Evolutionary conservation across 2,888 invertebrate genomes (phyloP), one percentile per base, ranked within the genome.

Genomic region (Temnothorax ravouxi): DNA sequence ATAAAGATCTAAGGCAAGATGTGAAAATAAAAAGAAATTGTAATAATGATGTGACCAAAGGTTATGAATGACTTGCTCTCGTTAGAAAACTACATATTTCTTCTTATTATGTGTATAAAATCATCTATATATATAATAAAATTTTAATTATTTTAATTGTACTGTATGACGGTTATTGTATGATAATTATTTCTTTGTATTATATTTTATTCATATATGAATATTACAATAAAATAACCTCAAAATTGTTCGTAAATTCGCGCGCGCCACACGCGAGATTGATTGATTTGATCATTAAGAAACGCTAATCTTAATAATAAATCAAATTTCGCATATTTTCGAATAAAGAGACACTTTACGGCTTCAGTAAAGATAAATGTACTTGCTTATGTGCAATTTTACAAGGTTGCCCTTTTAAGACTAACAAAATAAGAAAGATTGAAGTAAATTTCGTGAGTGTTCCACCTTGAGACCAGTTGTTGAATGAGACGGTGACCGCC

Each of bases 391-490:
- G n/a, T 29, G 0, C 13, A 47, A 34, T 61, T 18, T 3, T 11
- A n/a, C 15, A 44, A 47, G 15, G 11, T 76, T 8, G 34, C 21
- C 72, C 34, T 81, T 80, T 52, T 44, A 18, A n/a, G 6, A n/a
- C 2, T 25, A 75, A 82, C 34, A 34, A 34, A 34, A 4, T 34
- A 34, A 34, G 25, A 66, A 50, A 62, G 2, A 0, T 29, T 15
- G 5, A 21, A 34, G 21, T 64, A 44, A 18, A 18, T 29, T 29
- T 71, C 75, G 41, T 56, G 52, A 87, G 69, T 88, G 83, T 74
- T 85, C 86, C 86, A 89, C 88, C 88, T 89, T 90, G 91, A 91
- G 84, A 86, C 77, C 50, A 79, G 84, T 87, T 77, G 66, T 87
- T 77, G 66, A 15, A 29, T 82, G 54, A 85, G 21, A 74, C 44